Evolutionary conservation across 2,888 invertebrate genomes (phyloP).

Genomic region (Peribatodes rhomboidaria): DNA sequence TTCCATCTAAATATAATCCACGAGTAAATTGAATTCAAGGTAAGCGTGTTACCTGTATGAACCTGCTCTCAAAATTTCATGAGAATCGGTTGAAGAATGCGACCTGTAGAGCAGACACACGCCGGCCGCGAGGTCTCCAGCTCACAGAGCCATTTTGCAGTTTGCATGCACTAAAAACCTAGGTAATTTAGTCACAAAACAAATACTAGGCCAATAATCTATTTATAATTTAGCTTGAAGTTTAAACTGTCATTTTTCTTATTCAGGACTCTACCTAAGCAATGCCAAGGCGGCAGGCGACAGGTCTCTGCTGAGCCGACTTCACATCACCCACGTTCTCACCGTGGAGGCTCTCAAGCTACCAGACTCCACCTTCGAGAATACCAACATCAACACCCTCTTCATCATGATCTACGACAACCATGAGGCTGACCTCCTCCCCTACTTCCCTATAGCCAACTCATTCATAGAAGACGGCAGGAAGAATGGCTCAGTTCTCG

Average conservation of each 20-base stretch:
- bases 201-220: too few species aligned
- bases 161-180: too few species aligned
- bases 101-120: too few species aligned
- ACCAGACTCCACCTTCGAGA: slow-evolving; percentile 71
- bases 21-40: too few species aligned
- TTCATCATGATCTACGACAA: slow-evolving; percentile 81
- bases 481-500: slow-evolving; percentile 90
- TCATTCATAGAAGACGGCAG: slow-evolving; percentile 85
- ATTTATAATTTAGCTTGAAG: too few species aligned
- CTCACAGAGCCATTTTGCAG: too few species aligned
- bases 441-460: slow-evolving; percentile 82
- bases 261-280: slow-evolving; percentile 74
- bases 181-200: too few species aligned
- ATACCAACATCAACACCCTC: slow-evolving; percentile 72
- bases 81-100: too few species aligned
- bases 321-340: slow-evolving; percentile 81
- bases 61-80: too few species aligned
- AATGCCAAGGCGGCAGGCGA: slow-evolving; percentile 78
- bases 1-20: too few species aligned
- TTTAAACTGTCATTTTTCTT: neutral
- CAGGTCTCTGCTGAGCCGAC: slow-evolving; percentile 64
- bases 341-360: slow-evolving; percentile 75
- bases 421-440: slow-evolving; percentile 75
- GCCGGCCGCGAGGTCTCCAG: too few species aligned
- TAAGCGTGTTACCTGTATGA: too few species aligned